Conservation (phyloP, 2,888 invertebrate genomes). For the Chydorus sphaericus region DNA sequence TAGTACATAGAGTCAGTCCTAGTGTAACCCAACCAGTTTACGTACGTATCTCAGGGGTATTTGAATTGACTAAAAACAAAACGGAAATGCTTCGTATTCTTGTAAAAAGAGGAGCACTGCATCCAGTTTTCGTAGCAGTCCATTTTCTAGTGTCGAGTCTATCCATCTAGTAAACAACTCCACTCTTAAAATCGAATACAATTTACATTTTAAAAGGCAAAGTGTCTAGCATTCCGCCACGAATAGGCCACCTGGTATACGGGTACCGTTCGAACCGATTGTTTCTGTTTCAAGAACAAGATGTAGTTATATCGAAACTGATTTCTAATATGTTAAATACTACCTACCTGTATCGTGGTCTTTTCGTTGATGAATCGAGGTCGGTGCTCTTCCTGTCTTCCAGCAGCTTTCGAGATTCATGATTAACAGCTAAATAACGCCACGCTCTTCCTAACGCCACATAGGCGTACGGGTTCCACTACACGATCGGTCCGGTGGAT, state of each 20-base stretch:
- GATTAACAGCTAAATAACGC: slow-evolving; percentile 27
- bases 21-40: too few relatives aligned
- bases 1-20: too few relatives aligned
- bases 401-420: slow-evolving; percentile 27
- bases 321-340: not conserved
- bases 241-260: slow-evolving; percentile 27
- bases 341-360: slow-evolving; percentile 27
- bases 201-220: too few relatives aligned
- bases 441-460: slow-evolving; percentile 28
- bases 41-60: too few relatives aligned
- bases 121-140: too few relatives aligned
- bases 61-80: too few relatives aligned
- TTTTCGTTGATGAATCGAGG: slow-evolving; percentile 23
- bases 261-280: slow-evolving; percentile 28
- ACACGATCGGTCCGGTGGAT: slow-evolving; percentile 29
- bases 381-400: slow-evolving; percentile 24
- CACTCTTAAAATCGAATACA: too few relatives aligned
- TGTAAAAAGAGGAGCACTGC: too few relatives aligned
- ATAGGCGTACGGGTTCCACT: slow-evolving; percentile 29
- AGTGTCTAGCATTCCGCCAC: slow-evolving; percentile 25
- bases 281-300: slow-evolving; percentile 24
- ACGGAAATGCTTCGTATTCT: too few relatives aligned
- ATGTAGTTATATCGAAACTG: not conserved
- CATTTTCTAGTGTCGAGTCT: too few relatives aligned
- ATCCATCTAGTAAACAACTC: too few relatives aligned